Base-by-base conservation (phyloP, 2,888 invertebrate genomes). In the Chirona hameri region DNA sequence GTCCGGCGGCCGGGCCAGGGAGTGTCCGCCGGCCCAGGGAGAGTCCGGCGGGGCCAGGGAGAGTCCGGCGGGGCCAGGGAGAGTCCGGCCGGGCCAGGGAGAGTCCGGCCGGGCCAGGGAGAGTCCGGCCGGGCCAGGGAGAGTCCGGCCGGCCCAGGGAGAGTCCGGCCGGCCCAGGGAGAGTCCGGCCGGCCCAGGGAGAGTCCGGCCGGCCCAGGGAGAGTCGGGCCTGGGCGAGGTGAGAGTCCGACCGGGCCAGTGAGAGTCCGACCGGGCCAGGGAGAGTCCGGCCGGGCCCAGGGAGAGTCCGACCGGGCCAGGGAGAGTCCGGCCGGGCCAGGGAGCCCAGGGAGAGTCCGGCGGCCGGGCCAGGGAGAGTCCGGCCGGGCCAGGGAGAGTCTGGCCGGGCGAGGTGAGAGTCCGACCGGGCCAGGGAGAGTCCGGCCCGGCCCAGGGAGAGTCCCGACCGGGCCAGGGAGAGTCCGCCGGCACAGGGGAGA, bases 311-410 rank as follows among this genome's bases (percentile, higher is more conserved):
- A 12, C 27, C 7, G 12, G 15, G 7, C 1, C 7, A 27, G 14
- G 29, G 29, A 3, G 69, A 69, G 27, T 29, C 15, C 29, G 12
- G 21, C 10, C 69, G 29, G 29, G 29, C 14, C n/a, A n/a, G n/a
- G n/a, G n/a, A n/a, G n/a, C n/a, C n/a, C n/a, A n/a, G n/a, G n/a
- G n/a, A n/a, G n/a, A n/a, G n/a, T n/a, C n/a, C n/a, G n/a, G n/a
- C n/a, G n/a, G n/a, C n/a, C n/a, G n/a, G 76, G 76, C 3, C 46
- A 76, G 76, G 76, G 46, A 27, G 69, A n/a, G 76, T 69, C 65
- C 27, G 27, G 7, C 27, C 7, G 12, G 15, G 7, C 1, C 7
- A 27, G 14, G 29, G 29, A 3, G 69, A 69, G 27, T 29, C 15
- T 15, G 12, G 21, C 10, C 69, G 29, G 76, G 76, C 3, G 76